These are phyloP conservation scores for Dolichotis patagonum DNA, from an alignment of 2,113 vertebrate species.

Conservation along the genomic window DNA sequence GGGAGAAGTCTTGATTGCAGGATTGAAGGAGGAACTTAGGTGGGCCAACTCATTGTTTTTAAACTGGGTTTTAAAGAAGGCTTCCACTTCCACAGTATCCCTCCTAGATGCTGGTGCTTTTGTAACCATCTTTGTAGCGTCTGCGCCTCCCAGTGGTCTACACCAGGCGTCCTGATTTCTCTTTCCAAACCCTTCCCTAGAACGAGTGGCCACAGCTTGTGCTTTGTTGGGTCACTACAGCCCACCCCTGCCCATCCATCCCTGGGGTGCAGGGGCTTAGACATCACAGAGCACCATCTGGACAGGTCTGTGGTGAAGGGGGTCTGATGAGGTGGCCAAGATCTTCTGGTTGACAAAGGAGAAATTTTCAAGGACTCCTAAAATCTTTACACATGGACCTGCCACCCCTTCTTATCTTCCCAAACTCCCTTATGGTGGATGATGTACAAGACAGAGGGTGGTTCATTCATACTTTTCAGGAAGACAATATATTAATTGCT, in stretches of 20 bases:
- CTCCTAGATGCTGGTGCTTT: no score
- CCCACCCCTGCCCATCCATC: neutral
- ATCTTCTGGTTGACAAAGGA: neutral
- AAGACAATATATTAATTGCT: neutral
- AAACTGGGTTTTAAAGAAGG: no score
- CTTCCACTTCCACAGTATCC: no score
- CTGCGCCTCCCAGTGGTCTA: neutral
- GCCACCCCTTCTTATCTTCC: neutral
- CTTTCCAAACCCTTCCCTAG: neutral
- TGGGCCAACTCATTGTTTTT: no score
- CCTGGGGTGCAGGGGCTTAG: neutral
- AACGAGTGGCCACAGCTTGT: neutral
- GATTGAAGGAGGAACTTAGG: no score
- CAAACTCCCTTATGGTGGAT: neutral
- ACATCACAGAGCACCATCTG: neutral
- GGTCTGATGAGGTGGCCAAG: neutral
- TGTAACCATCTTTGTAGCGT: neutral
- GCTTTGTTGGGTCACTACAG: neutral
- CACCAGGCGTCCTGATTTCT: neutral
- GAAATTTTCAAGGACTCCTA: neutral
- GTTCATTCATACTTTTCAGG: neutral
- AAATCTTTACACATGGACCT: neutral
- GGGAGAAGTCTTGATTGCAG: no score
- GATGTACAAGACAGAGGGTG: no score
- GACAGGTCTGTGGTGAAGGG: no score